Evolutionary conservation across 2,113 vertebrate genomes (phyloP), one percentile per base, ranked within the genome.

Genomic region (Callithrix jacchus): DNA sequence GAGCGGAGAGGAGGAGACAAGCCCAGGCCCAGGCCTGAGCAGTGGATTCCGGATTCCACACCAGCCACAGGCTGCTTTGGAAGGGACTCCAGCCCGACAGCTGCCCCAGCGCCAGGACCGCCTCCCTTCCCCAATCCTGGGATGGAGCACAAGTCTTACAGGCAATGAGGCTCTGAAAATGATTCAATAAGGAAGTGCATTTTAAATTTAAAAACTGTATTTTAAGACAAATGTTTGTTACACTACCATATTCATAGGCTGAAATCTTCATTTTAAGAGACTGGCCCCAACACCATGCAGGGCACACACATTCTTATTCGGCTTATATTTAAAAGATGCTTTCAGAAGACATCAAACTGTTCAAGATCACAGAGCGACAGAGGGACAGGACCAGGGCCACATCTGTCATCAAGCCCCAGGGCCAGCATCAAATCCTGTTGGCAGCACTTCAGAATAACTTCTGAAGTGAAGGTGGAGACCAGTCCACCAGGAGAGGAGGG

Each of bases 1-100:
- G 21, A 61, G 23, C 20, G 9, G 2, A 0, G 2, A 71, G 52
- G 21, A 64, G 61, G 42, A 30, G 30, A 74, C 17, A 8, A 30
- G 83, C 42, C 0, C 14, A 0, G 49, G 16, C 27, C 9, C 2
- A 0, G 40, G 35, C 40, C 18, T 1, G 1, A 14, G 42, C 0
- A 1, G 8, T 5, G n/a, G 47, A n/a, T 40, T 89, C 32, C 1
- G 0, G 45, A 23, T 4, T 16, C 45, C 77, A 52, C 1, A 6
- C 6, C 6, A 10, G 37, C 21, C 3, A 5, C 17, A 8, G 32
- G 35, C n/a, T 35, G 1, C 54, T 8, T 23, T 1, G 1, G 47
- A 8, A n/a, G 13, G 45, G 2, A 6, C 9, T 3, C 68, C 1
- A 13, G 42, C 27, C 42, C 12, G 2, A 5, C 6, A 32, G 37